These are phyloP conservation scores for Leptopilina drosophilae DNA, from an alignment of 2,888 invertebrate genomes.

Conservation along the genomic window DNA sequence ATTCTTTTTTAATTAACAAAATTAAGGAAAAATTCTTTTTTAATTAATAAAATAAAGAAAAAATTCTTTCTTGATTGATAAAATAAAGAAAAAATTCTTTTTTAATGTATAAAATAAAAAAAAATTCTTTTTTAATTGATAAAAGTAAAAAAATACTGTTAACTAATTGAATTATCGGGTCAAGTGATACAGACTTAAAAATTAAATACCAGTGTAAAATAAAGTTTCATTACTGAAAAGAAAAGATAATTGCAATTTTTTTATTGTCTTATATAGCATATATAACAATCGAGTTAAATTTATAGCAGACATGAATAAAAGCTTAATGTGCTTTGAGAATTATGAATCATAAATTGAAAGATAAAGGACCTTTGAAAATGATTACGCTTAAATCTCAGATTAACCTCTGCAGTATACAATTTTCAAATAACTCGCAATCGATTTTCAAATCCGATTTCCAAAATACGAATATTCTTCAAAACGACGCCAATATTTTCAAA, in stretches of 20 bases:
- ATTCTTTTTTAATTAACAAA: too few species aligned
- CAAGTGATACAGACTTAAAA: too few species aligned
- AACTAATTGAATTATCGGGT: too few species aligned
- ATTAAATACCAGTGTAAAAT: too few species aligned
- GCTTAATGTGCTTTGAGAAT: slow-evolving; percentile 11
- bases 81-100: too few species aligned
- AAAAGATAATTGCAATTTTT: not conserved
- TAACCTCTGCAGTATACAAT: not conserved
- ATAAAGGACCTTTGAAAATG: not conserved
- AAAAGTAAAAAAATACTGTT: too few species aligned
- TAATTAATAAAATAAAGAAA: too few species aligned
- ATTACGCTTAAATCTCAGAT: not conserved
- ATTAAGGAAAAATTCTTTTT: too few species aligned
- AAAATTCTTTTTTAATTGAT: too few species aligned
- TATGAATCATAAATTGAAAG: slow-evolving; percentile 13
- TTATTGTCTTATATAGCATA: not conserved
- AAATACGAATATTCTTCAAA: not conserved
- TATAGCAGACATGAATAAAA: slow-evolving; percentile 5
- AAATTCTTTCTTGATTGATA: too few species aligned
- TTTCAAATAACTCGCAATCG: not conserved
- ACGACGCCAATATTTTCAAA: too few species aligned
- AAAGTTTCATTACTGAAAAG: not conserved
- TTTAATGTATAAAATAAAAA: too few species aligned
- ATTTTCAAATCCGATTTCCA: not conserved
- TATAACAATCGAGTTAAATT: slow-evolving; percentile 2